phyloP scores from a whole-genome alignment of 2,888 invertebrate species.

The Mesorhabditis belari region DNA sequence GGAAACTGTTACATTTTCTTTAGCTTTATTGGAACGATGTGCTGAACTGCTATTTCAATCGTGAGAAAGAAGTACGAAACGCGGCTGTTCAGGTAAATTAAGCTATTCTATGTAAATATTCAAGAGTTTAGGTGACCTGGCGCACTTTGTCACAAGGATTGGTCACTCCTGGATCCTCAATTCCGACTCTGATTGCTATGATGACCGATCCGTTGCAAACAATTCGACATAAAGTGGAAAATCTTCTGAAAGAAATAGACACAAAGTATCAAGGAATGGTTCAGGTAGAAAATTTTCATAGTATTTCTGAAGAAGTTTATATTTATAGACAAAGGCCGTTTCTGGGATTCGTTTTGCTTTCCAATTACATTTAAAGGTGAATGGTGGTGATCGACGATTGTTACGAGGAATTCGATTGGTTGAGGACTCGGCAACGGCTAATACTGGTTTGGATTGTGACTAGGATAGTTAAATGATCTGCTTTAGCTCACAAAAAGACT shows the following conservation, averaged over 20 bases:
- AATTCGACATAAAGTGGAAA: slow-evolving; percentile 87
- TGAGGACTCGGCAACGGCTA: slow-evolving; percentile 4
- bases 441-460: background rate
- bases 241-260: slow-evolving; percentile 91
- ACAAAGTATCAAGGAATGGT: slow-evolving; percentile 88
- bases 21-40: slow-evolving; percentile 74
- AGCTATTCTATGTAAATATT: background rate
- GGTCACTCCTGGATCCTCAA: slow-evolving; percentile 69
- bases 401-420: slow-evolving; percentile 17
- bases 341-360: slow-evolving; percentile 84
- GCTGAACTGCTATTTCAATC: slow-evolving; percentile 80
- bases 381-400: background rate
- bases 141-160: slow-evolving; percentile 90
- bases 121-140: slow-evolving; percentile 58
- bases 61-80: slow-evolving; percentile 73
- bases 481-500: background rate
- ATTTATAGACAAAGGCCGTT: slow-evolving; percentile 87
- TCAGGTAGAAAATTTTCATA: no score
- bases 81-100: slow-evolving; percentile 63
- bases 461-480: background rate
- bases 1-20: background rate
- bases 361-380: slow-evolving; percentile 47
- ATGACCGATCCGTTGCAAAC: slow-evolving; percentile 84
- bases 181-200: slow-evolving; percentile 94
- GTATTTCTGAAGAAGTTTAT: no score